Conservation (phyloP, 2,113 vertebrate species). For the Clarias batrachus region DNA sequence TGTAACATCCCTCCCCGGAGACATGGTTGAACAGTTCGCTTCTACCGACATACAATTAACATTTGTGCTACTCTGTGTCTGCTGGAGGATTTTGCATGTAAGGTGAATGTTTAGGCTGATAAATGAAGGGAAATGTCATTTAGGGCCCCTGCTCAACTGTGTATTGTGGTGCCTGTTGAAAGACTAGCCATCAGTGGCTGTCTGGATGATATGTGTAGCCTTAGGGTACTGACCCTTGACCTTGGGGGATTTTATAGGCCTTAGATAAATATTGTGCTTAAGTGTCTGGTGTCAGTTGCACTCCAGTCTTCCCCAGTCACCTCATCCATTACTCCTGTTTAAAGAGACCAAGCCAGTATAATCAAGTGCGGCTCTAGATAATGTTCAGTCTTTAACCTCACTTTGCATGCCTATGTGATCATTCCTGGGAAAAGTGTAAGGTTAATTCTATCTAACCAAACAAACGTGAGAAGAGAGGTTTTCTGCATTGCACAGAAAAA, state of each 20-base stretch:
- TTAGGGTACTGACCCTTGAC: constrained; percentile 65
- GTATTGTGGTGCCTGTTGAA: constrained; percentile 48
- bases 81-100: constrained; percentile 2
- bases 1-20: neutral
- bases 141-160: constrained; percentile 27
- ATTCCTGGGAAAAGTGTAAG: constrained; percentile 26
- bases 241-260: constrained; percentile 70
- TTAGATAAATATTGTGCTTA: constrained; percentile 73
- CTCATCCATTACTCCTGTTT: constrained; percentile 73
- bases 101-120: constrained; percentile 41
- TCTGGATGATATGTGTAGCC: constrained; percentile 54
- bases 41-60: neutral
- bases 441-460: constrained; percentile 9
- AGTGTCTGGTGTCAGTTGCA: constrained; percentile 68
- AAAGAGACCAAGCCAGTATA: constrained; percentile 62
- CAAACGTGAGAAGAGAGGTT: constrained; percentile 3
- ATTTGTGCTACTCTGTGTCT: neutral
- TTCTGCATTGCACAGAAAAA: constrained; percentile 36
- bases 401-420: constrained; percentile 60
- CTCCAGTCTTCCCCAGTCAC: constrained; percentile 68
- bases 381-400: constrained; percentile 63
- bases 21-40: constrained; percentile 25
- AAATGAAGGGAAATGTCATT: constrained; percentile 47
- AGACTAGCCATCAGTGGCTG: constrained; percentile 57
- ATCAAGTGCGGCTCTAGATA: constrained; percentile 67